These are phyloP conservation scores for Dimorphilus gyrociliatus DNA, from an alignment of 2,888 invertebrate genomes.

Conservation along the genomic window DNA sequence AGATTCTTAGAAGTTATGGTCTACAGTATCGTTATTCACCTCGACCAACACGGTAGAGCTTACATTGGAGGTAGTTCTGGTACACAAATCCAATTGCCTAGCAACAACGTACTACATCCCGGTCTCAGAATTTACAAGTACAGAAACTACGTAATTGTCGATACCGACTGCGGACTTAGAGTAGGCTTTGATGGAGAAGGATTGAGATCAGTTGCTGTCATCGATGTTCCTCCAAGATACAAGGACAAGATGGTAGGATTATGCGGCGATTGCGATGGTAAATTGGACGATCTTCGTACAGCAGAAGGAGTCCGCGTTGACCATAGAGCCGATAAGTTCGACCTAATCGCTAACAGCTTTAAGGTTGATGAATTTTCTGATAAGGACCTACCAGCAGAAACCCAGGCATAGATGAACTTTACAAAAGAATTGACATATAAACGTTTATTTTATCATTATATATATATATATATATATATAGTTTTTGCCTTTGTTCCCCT, in stretches of 20 bases:
- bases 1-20: constrained; percentile 4
- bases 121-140: constrained; percentile 2
- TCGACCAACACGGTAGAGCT: constrained; percentile 1
- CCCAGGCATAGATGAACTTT: no score
- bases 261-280: constrained; percentile 5
- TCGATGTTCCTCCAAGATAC: constrained; percentile 1
- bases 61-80: no score
- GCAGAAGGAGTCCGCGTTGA: no score
- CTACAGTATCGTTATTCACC: constrained; percentile 1
- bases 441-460: no score
- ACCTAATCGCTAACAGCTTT: no score
- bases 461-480: no score
- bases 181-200: constrained; percentile 4
- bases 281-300: not conserved
- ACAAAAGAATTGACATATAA: no score
- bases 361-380: no score
- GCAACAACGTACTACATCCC: constrained; percentile 1
- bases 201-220: constrained; percentile 1
- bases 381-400: no score
- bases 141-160: constrained; percentile 2
- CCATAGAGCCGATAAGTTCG: no score
- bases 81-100: constrained; percentile 2
- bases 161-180: constrained; percentile 1
- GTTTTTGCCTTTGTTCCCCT: no score
- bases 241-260: constrained; percentile 3